Conservation (phyloP, 2,797 vertebrate genomes). For the Aeoliscus strigatus region DNA sequence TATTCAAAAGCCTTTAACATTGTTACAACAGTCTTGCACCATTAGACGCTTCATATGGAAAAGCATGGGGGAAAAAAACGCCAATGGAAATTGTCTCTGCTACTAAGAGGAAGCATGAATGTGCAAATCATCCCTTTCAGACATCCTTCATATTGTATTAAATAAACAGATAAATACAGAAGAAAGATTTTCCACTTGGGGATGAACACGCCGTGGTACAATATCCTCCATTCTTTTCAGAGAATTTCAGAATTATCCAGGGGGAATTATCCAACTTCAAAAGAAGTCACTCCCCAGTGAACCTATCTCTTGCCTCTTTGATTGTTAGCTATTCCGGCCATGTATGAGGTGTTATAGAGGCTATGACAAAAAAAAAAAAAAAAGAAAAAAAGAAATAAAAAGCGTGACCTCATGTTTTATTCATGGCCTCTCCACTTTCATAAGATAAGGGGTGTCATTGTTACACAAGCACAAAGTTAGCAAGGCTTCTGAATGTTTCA, state of each 20-base stretch:
- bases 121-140: slow-evolving; percentile 49
- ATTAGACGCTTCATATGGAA: too few species aligned
- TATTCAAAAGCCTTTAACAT: too few species aligned
- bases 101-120: slow-evolving; percentile 39
- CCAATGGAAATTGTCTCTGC: too few species aligned
- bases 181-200: slow-evolving; percentile 24
- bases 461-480: slow-evolving; percentile 43
- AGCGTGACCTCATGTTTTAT: slow-evolving; percentile 70
- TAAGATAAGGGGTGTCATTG: slow-evolving; percentile 67
- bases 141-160: slow-evolving; percentile 33
- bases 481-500: slow-evolving; percentile 45
- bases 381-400: slow-evolving; percentile 59
- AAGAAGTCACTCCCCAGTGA: slow-evolving; percentile 52
- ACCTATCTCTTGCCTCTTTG: slow-evolving; percentile 56
- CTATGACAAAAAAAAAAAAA: too few species aligned
- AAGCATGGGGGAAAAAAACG: too few species aligned
- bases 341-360: slow-evolving; percentile 54
- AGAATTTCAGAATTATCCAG: slow-evolving; percentile 39
- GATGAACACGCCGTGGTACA: slow-evolving; percentile 35
- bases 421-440: slow-evolving; percentile 56
- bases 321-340: slow-evolving; percentile 69
- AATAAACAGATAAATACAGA: slow-evolving; percentile 53
- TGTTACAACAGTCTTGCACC: too few species aligned
- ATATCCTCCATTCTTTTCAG: slow-evolving; percentile 49
- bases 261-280: slow-evolving; percentile 60